phyloP scores from a whole-genome alignment of 2,113 vertebrate genomes.

The Paraplagusia blochii region DNA sequence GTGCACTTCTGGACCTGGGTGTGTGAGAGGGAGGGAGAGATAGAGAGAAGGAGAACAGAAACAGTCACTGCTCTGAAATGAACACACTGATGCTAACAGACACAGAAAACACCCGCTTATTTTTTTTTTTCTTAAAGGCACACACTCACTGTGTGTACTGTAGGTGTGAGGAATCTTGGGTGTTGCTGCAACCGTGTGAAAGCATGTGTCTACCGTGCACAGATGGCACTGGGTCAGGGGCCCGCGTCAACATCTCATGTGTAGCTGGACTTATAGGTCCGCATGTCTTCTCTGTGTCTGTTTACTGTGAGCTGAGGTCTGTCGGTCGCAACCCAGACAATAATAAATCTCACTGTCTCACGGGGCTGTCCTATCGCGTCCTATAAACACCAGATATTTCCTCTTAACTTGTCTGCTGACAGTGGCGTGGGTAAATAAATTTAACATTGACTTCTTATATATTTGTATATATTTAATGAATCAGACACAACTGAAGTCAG shows the following conservation, averaged over 20 bases:
- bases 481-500: no score
- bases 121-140: constrained; percentile 2
- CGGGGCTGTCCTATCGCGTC: no score
- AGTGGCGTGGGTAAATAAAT: no score
- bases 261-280: no score
- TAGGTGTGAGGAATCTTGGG: constrained; percentile 49
- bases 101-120: constrained; percentile 4
- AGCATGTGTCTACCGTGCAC: constrained; percentile 56
- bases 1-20: constrained; percentile 34
- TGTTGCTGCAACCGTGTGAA: constrained; percentile 55
- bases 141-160: constrained; percentile 5
- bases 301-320: no score
- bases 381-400: no score
- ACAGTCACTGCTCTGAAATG: constrained; percentile 26
- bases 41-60: constrained; percentile 2
- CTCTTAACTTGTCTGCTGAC: no score
- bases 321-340: no score
- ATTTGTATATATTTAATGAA: no score
- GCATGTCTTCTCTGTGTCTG: no score
- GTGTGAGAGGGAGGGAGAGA: neutral
- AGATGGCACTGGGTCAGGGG: constrained; percentile 29
- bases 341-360: no score
- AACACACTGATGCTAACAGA: constrained; percentile 33
- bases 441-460: no score
- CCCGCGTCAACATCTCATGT: constrained; percentile 56